Evolutionary conservation across 1,140 invertebrate genomes (phyloP), one percentile per base, ranked within the genome.

Genomic region (Pseudomyrmex concolor): DNA sequence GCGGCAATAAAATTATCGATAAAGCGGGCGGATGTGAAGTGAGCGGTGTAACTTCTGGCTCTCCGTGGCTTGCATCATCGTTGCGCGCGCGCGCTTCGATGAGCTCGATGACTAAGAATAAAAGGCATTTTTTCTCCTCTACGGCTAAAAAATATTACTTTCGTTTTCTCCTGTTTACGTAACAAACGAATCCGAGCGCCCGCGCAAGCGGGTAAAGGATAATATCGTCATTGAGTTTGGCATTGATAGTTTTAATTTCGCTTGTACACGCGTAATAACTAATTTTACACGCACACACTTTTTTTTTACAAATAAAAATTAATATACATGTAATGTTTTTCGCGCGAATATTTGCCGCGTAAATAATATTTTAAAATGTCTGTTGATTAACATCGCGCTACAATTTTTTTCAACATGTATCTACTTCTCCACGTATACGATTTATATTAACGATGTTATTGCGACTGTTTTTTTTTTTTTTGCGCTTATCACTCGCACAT

Each of bases 81-180:
- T 55, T n/a, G n/a, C n/a, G 66, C 63, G 63, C 74, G 34, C 74
- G 76, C 72, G 57, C 66, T 80, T 10, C 76, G 76, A 80, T 71
- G 76, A 80, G n/a, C 43, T n/a, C 54, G 76, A 71, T 80, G 76
- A 80, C 76, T 80, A 80, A 80, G 76, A 80, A 71, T 70, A 80
- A 71, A 55, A 80, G 12, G 45, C n/a, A 80, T 80, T 70, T 80
- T 80, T 80, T 43, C 76, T 71, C 5, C 76, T 80, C 76, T 71
- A 71, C 59, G 66, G 43, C 54, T 70, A 71, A 80, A 80, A 71
- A 80, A 80, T 70, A 70, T 70, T 70, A 80, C 76, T 80, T 80
- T 80, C 76, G 66, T 80, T 80, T 80, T 80, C 76, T 80, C 76
- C 8, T 17, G 22, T 80, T 80, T 80, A 48, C 76, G 76, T 45